Evolutionary conservation across 1,140 invertebrate species (phyloP), one percentile per base, ranked within the genome.

Genomic region (Grapholita molesta): DNA sequence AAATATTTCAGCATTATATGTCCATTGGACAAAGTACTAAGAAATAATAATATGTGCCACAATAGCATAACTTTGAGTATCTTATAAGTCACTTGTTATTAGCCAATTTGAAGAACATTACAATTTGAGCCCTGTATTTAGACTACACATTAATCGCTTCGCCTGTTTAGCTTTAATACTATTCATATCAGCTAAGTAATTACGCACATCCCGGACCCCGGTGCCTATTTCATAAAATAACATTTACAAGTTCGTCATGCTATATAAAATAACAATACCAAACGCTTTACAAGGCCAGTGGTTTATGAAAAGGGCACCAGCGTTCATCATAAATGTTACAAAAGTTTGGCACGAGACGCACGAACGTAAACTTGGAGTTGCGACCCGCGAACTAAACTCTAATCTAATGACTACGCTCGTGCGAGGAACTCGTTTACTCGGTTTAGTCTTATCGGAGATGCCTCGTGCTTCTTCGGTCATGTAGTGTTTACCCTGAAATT

Each of bases 341-440:
- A 72, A 71, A 67, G 69, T 86, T 89, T 89, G 87, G 86, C 87
- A 89, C 86, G 74, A 83, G 73, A 76, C 81, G 73, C 82, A 80
- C 72, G 67, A 69, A 79, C 73, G 66, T 67, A 67, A 74, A 48
- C 64, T 65, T 52, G 53, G 70, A 69, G n/a, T n/a, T 68, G 74
- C 35, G 48, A 68, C 52, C 33, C 61, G 42, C 74, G 74, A 79
- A 79, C 69, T 75, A 77, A 75, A 77, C 69, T 75, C 86, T 87
- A 85, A 86, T 78, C 84, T 88, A 88, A 86, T 87, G 84, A 89
- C 86, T 90, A 90, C 78, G 79, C 73, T 33, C 70, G 75, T 83
- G 80, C 80, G 75, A 74, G 71, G 78, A 74, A 74, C 65, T 61
- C 55, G 68, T 35, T 65, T 64, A 69, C 33, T 67, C 67, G 53